A percentile compares a stretch with the other conserved stretches of the same genome.
These are phyloP conservation scores for Cheilosia soror DNA, from an alignment of 2,888 invertebrate genomes.

Conservation along the genomic window DNA sequence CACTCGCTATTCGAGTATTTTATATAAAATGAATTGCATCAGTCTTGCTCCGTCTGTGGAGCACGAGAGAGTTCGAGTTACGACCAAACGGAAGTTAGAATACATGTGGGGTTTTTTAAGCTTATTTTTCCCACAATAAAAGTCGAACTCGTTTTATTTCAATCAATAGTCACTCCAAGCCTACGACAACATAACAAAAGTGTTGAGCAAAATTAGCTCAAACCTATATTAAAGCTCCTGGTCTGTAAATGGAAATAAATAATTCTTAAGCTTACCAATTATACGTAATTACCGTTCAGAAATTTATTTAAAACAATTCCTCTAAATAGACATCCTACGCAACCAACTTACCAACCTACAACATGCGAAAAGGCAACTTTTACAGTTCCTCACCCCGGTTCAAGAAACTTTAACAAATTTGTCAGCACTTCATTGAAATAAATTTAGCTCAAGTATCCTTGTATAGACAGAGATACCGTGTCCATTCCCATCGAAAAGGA, in stretches of 20 bases:
- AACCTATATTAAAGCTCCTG: background rate
- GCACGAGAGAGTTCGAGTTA: too few species aligned
- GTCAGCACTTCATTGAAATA: constrained; percentile 65
- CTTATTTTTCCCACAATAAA: too few species aligned
- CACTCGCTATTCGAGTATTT: too few species aligned
- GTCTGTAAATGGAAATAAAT: constrained; percentile 17
- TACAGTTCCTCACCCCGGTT: background rate
- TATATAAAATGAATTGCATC: too few species aligned
- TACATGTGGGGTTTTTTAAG: too few species aligned
- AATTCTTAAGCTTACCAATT: constrained; percentile 16
- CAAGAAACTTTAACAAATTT: constrained; percentile 55
- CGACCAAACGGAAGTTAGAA: too few species aligned
- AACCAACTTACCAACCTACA: background rate
- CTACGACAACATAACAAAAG: background rate
- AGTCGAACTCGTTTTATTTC: too few species aligned
- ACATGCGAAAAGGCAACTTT: constrained; percentile 1
- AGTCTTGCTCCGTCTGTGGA: too few species aligned
- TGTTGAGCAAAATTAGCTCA: background rate
- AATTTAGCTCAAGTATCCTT: constrained; percentile 20
- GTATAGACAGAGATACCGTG: background rate
- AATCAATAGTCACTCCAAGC: too few species aligned
- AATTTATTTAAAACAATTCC: constrained; percentile 31
- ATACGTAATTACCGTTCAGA: constrained; percentile 24
- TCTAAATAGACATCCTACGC: constrained; percentile 23
- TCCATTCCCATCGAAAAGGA: background rate